Conservation (phyloP, 2,888 invertebrate genomes). For the Aradus depressus region DNA sequence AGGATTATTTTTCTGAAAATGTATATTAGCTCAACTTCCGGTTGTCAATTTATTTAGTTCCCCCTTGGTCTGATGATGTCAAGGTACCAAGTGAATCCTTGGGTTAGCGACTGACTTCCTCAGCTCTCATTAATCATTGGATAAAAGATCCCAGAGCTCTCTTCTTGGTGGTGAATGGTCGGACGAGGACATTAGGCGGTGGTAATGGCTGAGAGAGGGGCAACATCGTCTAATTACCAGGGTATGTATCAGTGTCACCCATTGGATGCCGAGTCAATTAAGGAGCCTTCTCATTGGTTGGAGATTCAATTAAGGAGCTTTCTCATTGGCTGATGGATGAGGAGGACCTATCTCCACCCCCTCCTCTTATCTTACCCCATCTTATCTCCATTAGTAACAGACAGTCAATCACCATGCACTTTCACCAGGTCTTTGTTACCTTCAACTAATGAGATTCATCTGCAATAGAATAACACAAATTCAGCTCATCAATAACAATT, state of each 20-base stretch:
- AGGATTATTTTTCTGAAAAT: no score
- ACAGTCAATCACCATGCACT: no score
- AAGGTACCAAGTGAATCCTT: not conserved
- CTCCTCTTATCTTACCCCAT: not conserved
- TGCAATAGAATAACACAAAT: no score
- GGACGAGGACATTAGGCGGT: constrained; percentile 13
- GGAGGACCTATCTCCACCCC: constrained; percentile 7
- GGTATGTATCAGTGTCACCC: constrained; percentile 18
- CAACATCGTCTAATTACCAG: not conserved
- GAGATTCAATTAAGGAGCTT: constrained; percentile 14
- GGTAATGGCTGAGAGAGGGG: not conserved
- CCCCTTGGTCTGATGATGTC: no score
- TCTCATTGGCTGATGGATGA: constrained; percentile 16
- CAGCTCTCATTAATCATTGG: constrained; percentile 7
- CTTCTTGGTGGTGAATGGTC: constrained; percentile 14
- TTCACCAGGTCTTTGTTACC: no score
- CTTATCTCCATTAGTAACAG: constrained; percentile 1
- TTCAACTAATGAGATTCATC: no score
- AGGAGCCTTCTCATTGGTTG: constrained; percentile 14
- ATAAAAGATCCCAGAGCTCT: no score
- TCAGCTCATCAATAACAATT: no score
- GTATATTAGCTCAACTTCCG: no score
- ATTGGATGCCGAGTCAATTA: constrained; percentile 16
- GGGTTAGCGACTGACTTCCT: constrained; percentile 1
- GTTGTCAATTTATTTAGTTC: no score